Conservation (phyloP, 1,140 invertebrate species). For the Leptinotarsa undecemlineata region DNA sequence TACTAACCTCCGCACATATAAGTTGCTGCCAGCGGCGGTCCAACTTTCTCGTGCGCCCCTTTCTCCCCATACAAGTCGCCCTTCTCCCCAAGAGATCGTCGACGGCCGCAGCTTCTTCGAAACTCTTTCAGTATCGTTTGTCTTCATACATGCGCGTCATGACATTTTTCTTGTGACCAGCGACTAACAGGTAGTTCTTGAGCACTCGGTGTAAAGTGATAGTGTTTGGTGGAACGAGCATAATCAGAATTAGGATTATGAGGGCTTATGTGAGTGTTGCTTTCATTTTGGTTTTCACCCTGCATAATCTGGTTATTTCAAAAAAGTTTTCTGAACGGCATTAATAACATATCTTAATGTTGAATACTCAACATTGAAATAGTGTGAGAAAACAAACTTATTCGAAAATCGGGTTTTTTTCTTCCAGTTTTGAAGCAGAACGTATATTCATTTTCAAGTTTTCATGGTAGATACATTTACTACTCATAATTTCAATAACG, state of each 20-base stretch:
- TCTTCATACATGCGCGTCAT: slow-evolving; percentile 28
- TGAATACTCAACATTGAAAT: too few species aligned
- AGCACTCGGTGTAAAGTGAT: slow-evolving; percentile 21
- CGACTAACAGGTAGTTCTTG: slow-evolving; percentile 5
- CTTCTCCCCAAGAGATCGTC: slow-evolving; percentile 22
- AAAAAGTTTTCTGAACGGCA: too few species aligned
- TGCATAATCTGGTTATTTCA: too few species aligned
- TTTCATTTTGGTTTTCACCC: too few species aligned
- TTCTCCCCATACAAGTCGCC: slow-evolving; percentile 39
- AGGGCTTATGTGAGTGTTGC: not conserved
- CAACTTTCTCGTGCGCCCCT: slow-evolving; percentile 45
- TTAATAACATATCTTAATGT: too few species aligned
- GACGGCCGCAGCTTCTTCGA: slow-evolving; percentile 19
- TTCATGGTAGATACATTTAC: too few species aligned
- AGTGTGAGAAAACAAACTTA: too few species aligned
- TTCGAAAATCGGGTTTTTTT: too few species aligned
- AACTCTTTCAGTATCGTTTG: slow-evolving; percentile 28
- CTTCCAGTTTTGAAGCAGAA: too few species aligned
- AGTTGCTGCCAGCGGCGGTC: slow-evolving; percentile 33
- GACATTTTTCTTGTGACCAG: slow-evolving; percentile 28
- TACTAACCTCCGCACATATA: not conserved
- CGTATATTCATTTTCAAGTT: too few species aligned
- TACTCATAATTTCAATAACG: too few species aligned
- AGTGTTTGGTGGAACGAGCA: not conserved
- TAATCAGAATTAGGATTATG: slow-evolving; percentile 19